Conservation (phyloP, 2,888 invertebrate species). For the Matsumyia berberina region DNA sequence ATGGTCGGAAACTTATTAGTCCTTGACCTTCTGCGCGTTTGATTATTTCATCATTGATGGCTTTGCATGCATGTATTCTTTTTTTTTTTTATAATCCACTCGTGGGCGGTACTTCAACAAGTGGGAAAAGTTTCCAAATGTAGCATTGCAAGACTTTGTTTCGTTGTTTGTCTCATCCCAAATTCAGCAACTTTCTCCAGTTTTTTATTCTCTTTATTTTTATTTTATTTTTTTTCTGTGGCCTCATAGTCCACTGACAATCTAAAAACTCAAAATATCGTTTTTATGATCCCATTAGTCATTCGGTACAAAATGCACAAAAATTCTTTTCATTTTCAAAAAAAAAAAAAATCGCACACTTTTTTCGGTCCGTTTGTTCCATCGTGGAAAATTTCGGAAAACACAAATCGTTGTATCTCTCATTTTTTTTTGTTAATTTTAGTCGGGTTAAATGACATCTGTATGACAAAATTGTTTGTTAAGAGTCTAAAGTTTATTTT, state of each 20-base stretch:
- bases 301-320: background rate
- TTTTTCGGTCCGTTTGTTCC: background rate
- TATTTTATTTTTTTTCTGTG: too few relatives aligned
- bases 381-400: conserved; percentile 5
- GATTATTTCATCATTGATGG: too few relatives aligned
- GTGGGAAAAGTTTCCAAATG: too few relatives aligned
- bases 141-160: too few relatives aligned
- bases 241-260: background rate
- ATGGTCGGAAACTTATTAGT: too few relatives aligned
- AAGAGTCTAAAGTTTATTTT: conserved; percentile 23
- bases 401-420: background rate
- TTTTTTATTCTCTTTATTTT: too few relatives aligned
- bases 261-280: background rate
- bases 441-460: conserved; percentile 20
- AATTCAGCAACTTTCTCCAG: too few relatives aligned
- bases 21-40: too few relatives aligned
- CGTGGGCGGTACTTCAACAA: too few relatives aligned
- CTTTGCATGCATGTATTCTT: too few relatives aligned
- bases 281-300: background rate
- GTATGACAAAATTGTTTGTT: conserved; percentile 11
- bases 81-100: too few relatives aligned
- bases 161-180: too few relatives aligned
- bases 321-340: background rate
- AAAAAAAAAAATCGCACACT: background rate
- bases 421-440: background rate